Evolutionary conservation across 2,797 vertebrate genomes (phyloP).

Genomic region (Simalia tracyae): DNA sequence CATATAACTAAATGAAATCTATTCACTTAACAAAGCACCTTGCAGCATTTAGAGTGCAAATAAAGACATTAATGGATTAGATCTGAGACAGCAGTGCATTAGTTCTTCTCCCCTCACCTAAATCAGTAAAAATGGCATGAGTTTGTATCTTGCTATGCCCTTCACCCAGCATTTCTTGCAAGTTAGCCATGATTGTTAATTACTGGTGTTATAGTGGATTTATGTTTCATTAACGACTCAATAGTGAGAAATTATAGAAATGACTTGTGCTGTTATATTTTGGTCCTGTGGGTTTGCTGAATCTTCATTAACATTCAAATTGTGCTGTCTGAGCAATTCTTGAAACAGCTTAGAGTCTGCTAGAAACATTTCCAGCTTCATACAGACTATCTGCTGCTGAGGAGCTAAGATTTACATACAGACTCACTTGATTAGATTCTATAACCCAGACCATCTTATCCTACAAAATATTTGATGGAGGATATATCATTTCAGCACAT

Average conservation of each 20-base stretch:
- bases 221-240: slow-evolving; percentile 21
- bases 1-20: neutral
- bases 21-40: slow-evolving; percentile 36
- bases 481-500: neutral
- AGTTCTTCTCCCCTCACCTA: neutral
- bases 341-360: slow-evolving; percentile 34
- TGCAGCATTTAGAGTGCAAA: slow-evolving; percentile 40
- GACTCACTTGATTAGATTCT: neutral
- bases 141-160: slow-evolving; percentile 19
- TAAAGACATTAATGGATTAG: slow-evolving; percentile 38
- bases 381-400: neutral
- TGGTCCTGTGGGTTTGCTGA: slow-evolving; percentile 26
- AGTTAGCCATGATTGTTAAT: slow-evolving; percentile 32
- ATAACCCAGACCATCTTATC: neutral
- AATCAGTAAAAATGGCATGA: slow-evolving; percentile 10
- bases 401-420: slow-evolving; percentile 13
- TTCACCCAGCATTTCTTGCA: slow-evolving; percentile 29
- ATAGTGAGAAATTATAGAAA: slow-evolving; percentile 44
- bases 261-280: slow-evolving; percentile 12
- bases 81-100: slow-evolving; percentile 3
- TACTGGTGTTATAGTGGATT: slow-evolving; percentile 23
- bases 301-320: slow-evolving; percentile 52
- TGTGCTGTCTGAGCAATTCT: slow-evolving; percentile 41
- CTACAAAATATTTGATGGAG: neutral
- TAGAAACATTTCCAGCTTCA: slow-evolving; percentile 26